Conservation (phyloP, 1,140 invertebrate species). For the Coptotermes formosanus region DNA sequence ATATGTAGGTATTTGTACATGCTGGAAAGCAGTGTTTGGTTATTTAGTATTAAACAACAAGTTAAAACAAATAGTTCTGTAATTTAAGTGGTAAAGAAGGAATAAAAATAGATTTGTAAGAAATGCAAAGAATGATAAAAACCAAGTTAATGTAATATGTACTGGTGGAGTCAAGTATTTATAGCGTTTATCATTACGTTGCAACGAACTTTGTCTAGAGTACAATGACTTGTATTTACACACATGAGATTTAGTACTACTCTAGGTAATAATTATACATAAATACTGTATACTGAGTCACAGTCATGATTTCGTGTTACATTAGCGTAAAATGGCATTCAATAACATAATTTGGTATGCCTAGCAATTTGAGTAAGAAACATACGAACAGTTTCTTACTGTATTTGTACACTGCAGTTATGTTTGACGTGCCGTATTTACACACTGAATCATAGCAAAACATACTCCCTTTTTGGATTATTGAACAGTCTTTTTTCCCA, state of each 20-base stretch:
- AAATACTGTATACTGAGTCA: conserved; percentile 19
- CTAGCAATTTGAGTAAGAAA: neutral
- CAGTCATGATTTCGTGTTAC: neutral
- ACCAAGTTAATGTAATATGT: neutral
- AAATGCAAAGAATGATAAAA: neutral
- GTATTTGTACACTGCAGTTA: neutral
- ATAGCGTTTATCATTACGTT: neutral
- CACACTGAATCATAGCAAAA: neutral
- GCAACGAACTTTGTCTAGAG: neutral
- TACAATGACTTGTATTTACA: neutral
- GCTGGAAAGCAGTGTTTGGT: too few species aligned
- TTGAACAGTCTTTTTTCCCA: neutral
- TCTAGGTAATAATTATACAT: neutral
- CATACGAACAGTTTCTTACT: neutral
- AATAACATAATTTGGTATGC: neutral
- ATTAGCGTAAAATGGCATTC: neutral
- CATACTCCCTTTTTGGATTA: neutral
- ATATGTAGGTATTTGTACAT: too few species aligned
- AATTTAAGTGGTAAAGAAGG: neutral
- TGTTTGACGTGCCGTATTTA: neutral
- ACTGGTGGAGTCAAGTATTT: neutral
- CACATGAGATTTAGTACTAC: neutral
- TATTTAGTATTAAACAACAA: too few species aligned
- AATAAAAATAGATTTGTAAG: neutral
- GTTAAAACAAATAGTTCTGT: neutral